Conservation (phyloP, 2,113 vertebrate species). For the Etheostoma spectabile region DNA sequence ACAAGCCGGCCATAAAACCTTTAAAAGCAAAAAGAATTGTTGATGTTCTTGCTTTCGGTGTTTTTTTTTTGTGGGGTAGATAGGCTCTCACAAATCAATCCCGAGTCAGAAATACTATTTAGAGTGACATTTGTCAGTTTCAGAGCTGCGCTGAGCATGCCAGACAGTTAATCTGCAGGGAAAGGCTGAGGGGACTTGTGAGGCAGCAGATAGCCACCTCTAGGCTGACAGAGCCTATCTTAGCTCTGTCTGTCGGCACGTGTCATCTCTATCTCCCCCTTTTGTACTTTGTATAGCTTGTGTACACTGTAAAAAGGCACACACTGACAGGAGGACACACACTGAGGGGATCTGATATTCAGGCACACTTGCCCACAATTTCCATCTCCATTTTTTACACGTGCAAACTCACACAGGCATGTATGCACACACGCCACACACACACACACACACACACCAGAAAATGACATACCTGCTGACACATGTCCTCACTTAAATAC, state of each 20-base stretch:
- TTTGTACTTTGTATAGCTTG: conserved; percentile 22
- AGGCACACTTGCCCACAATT: not conserved
- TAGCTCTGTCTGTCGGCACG: conserved; percentile 52
- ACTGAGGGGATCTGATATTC: conserved; percentile 9
- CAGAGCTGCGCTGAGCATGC: conserved; percentile 41
- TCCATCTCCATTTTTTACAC: not conserved
- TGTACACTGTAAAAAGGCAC: conserved; percentile 17
- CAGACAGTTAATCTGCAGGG: conserved; percentile 61
- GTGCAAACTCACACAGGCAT: not conserved
- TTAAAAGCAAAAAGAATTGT: conserved; percentile 1
- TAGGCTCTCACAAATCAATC: conserved; percentile 48
- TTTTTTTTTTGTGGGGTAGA: conserved; percentile 21
- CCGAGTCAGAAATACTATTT: conserved; percentile 31
- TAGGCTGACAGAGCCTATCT: conserved; percentile 65
- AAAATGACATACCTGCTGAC: not conserved
- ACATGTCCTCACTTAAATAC: not conserved
- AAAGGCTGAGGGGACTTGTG: conserved; percentile 47
- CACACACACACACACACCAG: not conserved
- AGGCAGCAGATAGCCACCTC: conserved; percentile 59
- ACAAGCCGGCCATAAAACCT: not conserved
- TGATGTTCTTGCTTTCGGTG: not conserved
- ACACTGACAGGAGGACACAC: conserved; percentile 7
- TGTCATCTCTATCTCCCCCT: conserved; percentile 45
- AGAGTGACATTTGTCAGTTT: conserved; percentile 65
- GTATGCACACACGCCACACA: not conserved